Evolutionary conservation across 2,113 vertebrate genomes (phyloP).

Genomic region (Callopanchax toddi): DNA sequence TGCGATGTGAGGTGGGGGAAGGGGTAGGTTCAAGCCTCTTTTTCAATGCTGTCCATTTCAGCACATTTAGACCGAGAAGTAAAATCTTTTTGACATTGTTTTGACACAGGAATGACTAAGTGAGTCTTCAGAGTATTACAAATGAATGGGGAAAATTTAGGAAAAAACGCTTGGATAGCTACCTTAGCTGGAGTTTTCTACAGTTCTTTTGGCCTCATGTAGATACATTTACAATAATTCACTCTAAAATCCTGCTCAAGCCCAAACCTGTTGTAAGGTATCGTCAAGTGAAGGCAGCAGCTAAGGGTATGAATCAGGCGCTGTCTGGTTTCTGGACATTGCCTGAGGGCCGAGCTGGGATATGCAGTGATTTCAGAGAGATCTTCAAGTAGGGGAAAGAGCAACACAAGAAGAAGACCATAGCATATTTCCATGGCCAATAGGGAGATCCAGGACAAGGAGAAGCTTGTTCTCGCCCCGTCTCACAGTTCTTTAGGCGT

Average conservation of each 20-base stretch:
- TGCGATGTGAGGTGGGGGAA: neutral
- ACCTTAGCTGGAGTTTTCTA: neutral
- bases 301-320: constrained; percentile 59
- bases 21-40: neutral
- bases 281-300: constrained; percentile 34
- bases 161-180: neutral
- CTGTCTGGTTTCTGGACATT: constrained; percentile 48
- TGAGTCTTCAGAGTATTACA: neutral
- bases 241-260: constrained; percentile 6
- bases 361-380: constrained; percentile 35
- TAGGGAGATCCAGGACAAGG: constrained; percentile 64
- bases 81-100: constrained; percentile 15
- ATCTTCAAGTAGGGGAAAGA: constrained; percentile 14
- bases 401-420: constrained; percentile 8
- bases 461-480: constrained; percentile 60
- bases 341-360: constrained; percentile 54
- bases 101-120: constrained; percentile 4
- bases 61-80: constrained; percentile 13
- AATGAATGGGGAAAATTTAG: neutral
- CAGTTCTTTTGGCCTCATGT: constrained; percentile 11
- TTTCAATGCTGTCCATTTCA: constrained; percentile 9
- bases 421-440: constrained; percentile 33
- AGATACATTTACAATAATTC: constrained; percentile 12
- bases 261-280: constrained; percentile 2
- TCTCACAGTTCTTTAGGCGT: constrained; percentile 33